phyloP scores from a whole-genome alignment of 2,113 vertebrate genomes.

The Tragelaphus imberbis region DNA sequence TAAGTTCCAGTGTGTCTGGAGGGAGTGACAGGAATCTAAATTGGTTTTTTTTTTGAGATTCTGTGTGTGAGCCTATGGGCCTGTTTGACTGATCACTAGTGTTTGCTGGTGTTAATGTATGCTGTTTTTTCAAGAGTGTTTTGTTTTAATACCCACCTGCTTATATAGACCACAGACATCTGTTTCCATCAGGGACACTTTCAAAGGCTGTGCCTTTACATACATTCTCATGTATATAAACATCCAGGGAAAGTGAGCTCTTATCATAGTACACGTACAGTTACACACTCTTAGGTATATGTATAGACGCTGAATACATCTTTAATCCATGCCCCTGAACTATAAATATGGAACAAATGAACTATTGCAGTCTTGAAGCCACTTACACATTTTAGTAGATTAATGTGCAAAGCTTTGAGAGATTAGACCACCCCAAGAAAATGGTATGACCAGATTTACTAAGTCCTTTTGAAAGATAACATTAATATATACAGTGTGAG shows the following conservation, averaged over 20 bases:
- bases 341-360: neutral
- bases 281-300: neutral
- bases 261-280: neutral
- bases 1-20: constrained; percentile 57
- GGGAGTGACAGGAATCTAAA: neutral
- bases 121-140: neutral
- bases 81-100: neutral
- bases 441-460: neutral
- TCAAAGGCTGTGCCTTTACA: neutral
- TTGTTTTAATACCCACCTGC: neutral
- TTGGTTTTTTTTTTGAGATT: neutral
- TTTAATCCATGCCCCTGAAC: neutral
- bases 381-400: neutral
- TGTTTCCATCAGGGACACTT: neutral
- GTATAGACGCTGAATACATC: neutral
- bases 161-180: neutral
- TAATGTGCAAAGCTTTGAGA: neutral
- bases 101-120: neutral
- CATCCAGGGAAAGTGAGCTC: neutral
- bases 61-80: neutral
- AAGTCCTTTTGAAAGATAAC: neutral
- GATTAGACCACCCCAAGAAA: neutral
- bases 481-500: neutral
- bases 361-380: neutral
- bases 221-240: neutral